Evolutionary conservation across 2,888 invertebrate genomes (phyloP), one percentile per base, ranked within the genome.

Genomic region (Noctua pronuba): DNA sequence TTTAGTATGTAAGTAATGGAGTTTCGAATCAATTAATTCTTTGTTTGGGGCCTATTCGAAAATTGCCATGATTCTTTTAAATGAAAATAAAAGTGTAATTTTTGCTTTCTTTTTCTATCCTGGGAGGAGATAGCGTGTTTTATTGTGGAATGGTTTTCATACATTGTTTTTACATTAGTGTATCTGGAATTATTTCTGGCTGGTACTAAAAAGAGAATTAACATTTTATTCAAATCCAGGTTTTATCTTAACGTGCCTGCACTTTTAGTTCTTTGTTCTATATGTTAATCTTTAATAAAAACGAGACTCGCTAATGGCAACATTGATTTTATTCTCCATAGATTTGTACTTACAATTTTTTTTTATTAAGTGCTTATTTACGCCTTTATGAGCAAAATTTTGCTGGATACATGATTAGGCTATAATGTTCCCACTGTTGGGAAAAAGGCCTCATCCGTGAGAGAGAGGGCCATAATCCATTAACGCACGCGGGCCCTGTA

Each of bases 101-200:
- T 5, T 52, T 66, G 16, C 1, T 1, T 28, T 38, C 1, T 31
- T 60, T 70, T 64, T 73, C 2, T 5, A 28, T 67, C 18, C 7
- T 58, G 18, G 6, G 5, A 18, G 1, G 11, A 38, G 46, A 46
- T 41, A 21, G 8, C 8, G 21, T 58, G 8, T 7, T 69, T 21
- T 71, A 62, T 28, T 24, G 16, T 62, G 18, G 31, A 79, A 31
- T 49, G 18, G 41, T 28, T n/a, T 31, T 4, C 0, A 28, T 1
- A 69, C 71, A 76, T 41, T 60, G 80, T 69, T 76, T 76, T 31
- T 55, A 69, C 60, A 76, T 84, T 77, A 81, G 55, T 67, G 18
- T 55, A 41, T 71, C 58, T 55, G 31, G 1, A 21, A n/a, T n/a
- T n/a, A n/a, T n/a, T n/a, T 21, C 38, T 28, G 21, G 1, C 21